These are phyloP conservation scores for Ophion ventricosus DNA, from an alignment of 2,888 invertebrate species.

Conservation along the genomic window DNA sequence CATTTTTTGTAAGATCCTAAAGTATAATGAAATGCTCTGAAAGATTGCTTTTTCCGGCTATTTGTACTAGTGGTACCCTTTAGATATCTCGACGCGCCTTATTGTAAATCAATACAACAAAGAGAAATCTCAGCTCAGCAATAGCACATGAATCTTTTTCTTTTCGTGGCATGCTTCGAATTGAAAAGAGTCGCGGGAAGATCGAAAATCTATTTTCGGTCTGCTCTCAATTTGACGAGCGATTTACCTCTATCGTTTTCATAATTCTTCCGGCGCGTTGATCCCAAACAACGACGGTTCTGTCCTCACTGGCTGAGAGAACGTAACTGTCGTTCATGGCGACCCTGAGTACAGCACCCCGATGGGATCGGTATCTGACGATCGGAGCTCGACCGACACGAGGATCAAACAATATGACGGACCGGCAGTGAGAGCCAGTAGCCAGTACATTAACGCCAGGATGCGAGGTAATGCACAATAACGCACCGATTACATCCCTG, in stretches of 20 bases:
- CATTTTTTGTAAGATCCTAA: not conserved
- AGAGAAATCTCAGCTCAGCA: no score
- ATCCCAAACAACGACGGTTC: slow-evolving; percentile 86
- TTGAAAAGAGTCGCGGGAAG: no score
- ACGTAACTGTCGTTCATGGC: slow-evolving; percentile 83
- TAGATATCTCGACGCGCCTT: no score
- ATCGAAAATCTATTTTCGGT: no score
- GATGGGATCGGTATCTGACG: slow-evolving; percentile 84
- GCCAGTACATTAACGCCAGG: slow-evolving; percentile 83
- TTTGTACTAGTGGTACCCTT: no score
- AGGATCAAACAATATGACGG: slow-evolving; percentile 85
- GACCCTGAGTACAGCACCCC: slow-evolving; percentile 84
- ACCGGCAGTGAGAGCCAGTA: slow-evolving; percentile 85
- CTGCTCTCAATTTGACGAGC: not conserved
- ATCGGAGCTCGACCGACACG: slow-evolving; percentile 83
- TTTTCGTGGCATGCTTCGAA: no score
- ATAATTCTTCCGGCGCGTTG: slow-evolving; percentile 84
- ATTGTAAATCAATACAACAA: no score
- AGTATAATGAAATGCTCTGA: not conserved
- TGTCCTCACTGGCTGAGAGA: slow-evolving; percentile 86
- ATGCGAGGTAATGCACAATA: slow-evolving; percentile 84
- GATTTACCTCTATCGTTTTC: slow-evolving; percentile 75
- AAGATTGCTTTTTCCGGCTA: not conserved
- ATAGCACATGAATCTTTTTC: no score
- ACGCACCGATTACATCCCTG: slow-evolving; percentile 85